phyloP scores from a whole-genome alignment of 2,888 invertebrate genomes.

The Hirtodrosophila trivittata region DNA sequence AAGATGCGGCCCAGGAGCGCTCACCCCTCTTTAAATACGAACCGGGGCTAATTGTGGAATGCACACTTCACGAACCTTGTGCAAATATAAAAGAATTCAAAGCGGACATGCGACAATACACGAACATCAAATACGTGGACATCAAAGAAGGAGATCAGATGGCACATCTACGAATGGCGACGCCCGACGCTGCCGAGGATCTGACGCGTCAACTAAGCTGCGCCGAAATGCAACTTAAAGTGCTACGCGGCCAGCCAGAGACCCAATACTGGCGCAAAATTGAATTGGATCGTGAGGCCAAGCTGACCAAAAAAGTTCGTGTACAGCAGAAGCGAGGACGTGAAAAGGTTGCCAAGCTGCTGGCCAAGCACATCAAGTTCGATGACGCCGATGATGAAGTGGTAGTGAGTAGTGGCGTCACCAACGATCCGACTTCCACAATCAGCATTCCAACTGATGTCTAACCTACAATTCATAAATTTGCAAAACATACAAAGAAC shows the following conservation, averaged over 20 bases:
- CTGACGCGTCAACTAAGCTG: constrained; percentile 74
- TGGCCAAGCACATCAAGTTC: constrained; percentile 81
- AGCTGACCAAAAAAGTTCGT: constrained; percentile 81
- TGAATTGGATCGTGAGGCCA: constrained; percentile 85
- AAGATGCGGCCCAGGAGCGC: constrained; percentile 78
- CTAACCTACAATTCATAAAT: not conserved
- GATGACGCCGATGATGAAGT: constrained; percentile 74
- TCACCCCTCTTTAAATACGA: constrained; percentile 84
- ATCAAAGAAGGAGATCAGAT: constrained; percentile 88
- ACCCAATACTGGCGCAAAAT: constrained; percentile 92
- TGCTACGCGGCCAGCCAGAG: constrained; percentile 88
- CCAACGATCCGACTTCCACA: constrained; percentile 2
- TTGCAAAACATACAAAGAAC: not conserved
- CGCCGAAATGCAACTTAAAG: constrained; percentile 81
- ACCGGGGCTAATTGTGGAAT: constrained; percentile 89
- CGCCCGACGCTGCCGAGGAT: constrained; percentile 84
- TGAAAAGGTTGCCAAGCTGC: constrained; percentile 77
- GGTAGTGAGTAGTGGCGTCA: constrained; percentile 6
- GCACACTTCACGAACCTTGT: constrained; percentile 88
- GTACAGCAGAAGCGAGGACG: constrained; percentile 81
- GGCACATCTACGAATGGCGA: constrained; percentile 88
- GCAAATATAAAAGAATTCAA: constrained; percentile 88
- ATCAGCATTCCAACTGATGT: constrained; percentile 21
- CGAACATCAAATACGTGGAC: constrained; percentile 91
- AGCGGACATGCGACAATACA: constrained; percentile 86